A percentile compares a stretch with the other conserved stretches of the same genome.
Conservation (phyloP, 64 coral and sea anemone genomes). For the Montipora cactus region DNA sequence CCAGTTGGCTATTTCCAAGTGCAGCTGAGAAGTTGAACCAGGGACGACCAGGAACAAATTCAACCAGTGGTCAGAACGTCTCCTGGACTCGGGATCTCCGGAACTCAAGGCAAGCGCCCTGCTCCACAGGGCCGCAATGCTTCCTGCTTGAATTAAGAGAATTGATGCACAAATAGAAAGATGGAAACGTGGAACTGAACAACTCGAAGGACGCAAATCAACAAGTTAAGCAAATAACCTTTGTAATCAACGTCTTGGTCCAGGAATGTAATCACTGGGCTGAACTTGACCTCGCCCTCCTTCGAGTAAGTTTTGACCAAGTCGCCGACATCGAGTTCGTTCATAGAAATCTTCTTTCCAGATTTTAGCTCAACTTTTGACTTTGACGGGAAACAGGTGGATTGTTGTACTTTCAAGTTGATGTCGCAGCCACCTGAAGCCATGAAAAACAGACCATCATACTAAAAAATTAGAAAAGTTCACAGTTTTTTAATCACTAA, state of each 20-base stretch:
- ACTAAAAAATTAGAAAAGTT: not conserved
- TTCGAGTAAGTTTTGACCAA: constrained; percentile 46
- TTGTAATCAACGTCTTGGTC: constrained; percentile 29
- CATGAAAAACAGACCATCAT: not conserved
- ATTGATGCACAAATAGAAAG: not conserved
- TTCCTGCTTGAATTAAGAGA: not conserved
- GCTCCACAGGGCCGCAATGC: too few species aligned
- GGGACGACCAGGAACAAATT: too few species aligned
- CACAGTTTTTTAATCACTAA: too few species aligned
- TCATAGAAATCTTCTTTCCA: constrained; percentile 60
- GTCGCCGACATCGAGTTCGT: constrained; percentile 31
- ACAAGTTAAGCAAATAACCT: not conserved
- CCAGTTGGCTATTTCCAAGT: too few species aligned
- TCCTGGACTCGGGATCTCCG: too few species aligned
- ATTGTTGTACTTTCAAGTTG: constrained; percentile 19
- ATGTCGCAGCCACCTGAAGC: constrained; percentile 13
- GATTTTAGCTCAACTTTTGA: constrained; percentile 61
- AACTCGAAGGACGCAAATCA: too few species aligned
- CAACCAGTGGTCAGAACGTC: too few species aligned
- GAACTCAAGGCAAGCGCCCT: too few species aligned
- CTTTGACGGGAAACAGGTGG: constrained; percentile 49
- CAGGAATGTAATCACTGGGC: constrained; percentile 65
- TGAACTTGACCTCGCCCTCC: constrained; percentile 24
- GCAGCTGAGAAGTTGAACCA: too few species aligned
- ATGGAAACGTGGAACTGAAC: not conserved